Evolutionary conservation across 2,113 vertebrate species (phyloP).

Genomic region (Tachycineta bicolor): DNA sequence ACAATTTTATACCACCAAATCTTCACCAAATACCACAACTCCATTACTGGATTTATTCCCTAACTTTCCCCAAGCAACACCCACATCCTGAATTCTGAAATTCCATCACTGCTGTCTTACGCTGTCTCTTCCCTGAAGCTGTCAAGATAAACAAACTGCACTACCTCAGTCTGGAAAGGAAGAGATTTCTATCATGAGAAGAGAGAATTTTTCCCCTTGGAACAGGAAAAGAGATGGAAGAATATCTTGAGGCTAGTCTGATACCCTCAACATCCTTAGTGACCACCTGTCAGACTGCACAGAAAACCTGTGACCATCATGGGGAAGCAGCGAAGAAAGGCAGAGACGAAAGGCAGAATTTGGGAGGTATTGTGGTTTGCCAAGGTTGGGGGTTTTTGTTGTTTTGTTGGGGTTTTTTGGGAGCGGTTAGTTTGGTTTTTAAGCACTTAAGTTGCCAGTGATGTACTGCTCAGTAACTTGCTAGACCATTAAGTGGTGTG

Average conservation of each 20-base stretch:
- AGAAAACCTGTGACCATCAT: neutral
- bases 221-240: neutral
- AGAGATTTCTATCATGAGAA: neutral
- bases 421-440: neutral
- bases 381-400: neutral
- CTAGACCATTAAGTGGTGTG: neutral
- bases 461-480: slow-evolving; percentile 1
- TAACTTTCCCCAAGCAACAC: neutral
- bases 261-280: neutral
- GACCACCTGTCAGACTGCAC: neutral
- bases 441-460: neutral
- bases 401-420: neutral
- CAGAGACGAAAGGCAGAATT: neutral
- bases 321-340: neutral
- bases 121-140: neutral
- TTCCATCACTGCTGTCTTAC: neutral
- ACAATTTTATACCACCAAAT: neutral
- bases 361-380: neutral
- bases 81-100: neutral
- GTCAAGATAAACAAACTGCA: neutral
- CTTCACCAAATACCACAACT: neutral
- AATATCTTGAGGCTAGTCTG: neutral
- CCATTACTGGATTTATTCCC: neutral
- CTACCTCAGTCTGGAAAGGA: neutral
- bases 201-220: neutral